phyloP scores from a whole-genome alignment of 2,797 vertebrate species.

The Argya squamiceps region DNA sequence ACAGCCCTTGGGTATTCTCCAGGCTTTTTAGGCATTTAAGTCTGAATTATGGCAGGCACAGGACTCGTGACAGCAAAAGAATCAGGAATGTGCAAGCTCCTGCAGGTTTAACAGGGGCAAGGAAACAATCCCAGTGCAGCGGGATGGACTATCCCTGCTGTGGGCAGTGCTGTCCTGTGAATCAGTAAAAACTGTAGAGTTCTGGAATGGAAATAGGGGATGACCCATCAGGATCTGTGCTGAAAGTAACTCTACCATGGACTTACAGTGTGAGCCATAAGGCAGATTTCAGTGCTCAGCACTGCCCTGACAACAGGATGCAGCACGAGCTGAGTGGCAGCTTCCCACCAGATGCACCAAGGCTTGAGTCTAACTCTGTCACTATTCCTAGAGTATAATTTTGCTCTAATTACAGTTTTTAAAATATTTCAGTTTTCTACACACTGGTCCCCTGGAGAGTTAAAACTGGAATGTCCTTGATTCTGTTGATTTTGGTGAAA shows the following conservation, averaged over 20 bases:
- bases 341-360: neutral
- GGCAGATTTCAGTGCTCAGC: neutral
- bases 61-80: neutral
- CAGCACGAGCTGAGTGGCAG: neutral
- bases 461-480: neutral
- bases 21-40: neutral
- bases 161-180: neutral
- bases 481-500: constrained; percentile 8
- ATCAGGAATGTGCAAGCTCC: neutral
- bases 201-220: neutral
- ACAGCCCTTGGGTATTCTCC: neutral
- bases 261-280: neutral
- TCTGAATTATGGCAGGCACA: neutral
- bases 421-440: neutral
- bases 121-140: neutral
- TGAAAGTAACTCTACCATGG: neutral
- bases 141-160: neutral
- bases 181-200: neutral
- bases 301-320: too few relatives aligned
- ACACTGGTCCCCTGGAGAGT: neutral
- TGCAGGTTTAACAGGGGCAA: neutral
- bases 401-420: neutral
- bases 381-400: neutral
- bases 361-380: neutral
- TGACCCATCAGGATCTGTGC: neutral